phyloP scores from a whole-genome alignment of 1,140 invertebrate species.

The Gryllus bimaculatus region DNA sequence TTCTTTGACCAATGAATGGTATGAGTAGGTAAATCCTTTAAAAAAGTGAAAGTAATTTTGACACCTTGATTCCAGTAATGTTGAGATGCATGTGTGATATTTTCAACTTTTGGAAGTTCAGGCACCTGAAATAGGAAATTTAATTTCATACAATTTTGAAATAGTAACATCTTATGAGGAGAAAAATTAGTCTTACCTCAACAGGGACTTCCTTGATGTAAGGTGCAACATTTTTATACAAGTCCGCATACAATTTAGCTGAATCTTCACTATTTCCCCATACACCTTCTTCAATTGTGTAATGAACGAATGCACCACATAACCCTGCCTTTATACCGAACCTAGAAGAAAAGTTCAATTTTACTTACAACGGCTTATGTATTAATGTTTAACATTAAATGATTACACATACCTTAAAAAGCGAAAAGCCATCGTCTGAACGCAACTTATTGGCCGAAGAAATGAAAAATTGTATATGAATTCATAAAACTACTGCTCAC shows the following conservation, averaged over 20 bases:
- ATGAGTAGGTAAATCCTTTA: constrained; percentile 39
- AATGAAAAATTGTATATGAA: too few relatives aligned
- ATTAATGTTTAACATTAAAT: too few relatives aligned
- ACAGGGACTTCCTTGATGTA: constrained; percentile 40
- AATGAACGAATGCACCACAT: constrained; percentile 13
- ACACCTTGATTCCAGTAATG: constrained; percentile 47
- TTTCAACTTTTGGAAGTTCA: constrained; percentile 39
- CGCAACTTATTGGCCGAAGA: too few relatives aligned
- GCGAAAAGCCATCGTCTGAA: too few relatives aligned
- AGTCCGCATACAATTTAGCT: constrained; percentile 13
- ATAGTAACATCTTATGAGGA: background rate
- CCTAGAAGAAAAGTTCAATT: constrained; percentile 8
- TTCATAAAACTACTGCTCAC: too few relatives aligned
- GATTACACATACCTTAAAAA: too few relatives aligned
- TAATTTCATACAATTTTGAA: too few relatives aligned
- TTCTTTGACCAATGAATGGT: constrained; percentile 33
- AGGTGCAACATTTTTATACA: constrained; percentile 33
- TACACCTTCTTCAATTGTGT: constrained; percentile 16
- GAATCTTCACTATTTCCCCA: constrained; percentile 15
- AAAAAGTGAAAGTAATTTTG: constrained; percentile 40
- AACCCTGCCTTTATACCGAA: constrained; percentile 17
- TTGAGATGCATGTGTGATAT: constrained; percentile 38
- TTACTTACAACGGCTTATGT: too few relatives aligned
- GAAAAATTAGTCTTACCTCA: constrained; percentile 11
- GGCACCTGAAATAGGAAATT: constrained; percentile 38